Conservation (phyloP, 2,888 invertebrate genomes). For the Hyposoter didymator region DNA sequence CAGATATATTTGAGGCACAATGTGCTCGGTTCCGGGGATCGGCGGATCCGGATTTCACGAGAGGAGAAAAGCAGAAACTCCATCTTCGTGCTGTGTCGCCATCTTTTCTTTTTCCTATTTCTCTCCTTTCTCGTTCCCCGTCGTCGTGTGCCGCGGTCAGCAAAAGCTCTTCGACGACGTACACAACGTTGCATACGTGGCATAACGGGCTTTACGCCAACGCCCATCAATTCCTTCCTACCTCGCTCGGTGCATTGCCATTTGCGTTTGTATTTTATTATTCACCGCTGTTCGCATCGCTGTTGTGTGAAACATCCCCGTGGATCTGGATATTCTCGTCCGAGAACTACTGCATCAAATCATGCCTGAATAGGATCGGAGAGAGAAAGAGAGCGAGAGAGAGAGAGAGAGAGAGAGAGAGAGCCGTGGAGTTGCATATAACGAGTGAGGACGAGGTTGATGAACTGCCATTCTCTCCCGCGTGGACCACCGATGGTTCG, state of each 20-base stretch:
- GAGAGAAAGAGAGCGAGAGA: slow-evolving; percentile 27
- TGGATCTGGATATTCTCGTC: slow-evolving; percentile 48
- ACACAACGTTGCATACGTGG: not conserved
- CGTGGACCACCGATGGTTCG: slow-evolving; percentile 39
- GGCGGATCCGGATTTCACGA: slow-evolving; percentile 33
- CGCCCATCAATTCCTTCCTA: slow-evolving; percentile 42
- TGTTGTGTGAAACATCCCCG: slow-evolving; percentile 27
- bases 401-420: slow-evolving; percentile 40
- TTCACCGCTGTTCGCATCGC: not conserved
- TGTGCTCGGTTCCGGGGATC: slow-evolving; percentile 40
- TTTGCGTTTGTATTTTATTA: not conserved
- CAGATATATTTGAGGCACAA: slow-evolving; percentile 5
- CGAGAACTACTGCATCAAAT: slow-evolving; percentile 55
- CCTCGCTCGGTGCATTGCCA: slow-evolving; percentile 16
- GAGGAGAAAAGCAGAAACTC: slow-evolving; percentile 32
- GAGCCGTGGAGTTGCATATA: slow-evolving; percentile 4
- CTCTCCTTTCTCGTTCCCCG: not conserved
- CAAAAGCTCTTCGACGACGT: slow-evolving; percentile 29
- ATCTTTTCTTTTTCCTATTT: not conserved
- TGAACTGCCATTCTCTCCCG: slow-evolving; percentile 41
- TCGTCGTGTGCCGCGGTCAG: not conserved
- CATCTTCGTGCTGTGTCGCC: not conserved
- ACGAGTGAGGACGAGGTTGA: slow-evolving; percentile 63
- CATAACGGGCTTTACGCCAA: not conserved
- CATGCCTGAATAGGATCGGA: slow-evolving; percentile 25